These are phyloP conservation scores for Epizoanthus scotinus DNA, from an alignment of 92 coral and sea anemone species.

Conservation along the genomic window DNA sequence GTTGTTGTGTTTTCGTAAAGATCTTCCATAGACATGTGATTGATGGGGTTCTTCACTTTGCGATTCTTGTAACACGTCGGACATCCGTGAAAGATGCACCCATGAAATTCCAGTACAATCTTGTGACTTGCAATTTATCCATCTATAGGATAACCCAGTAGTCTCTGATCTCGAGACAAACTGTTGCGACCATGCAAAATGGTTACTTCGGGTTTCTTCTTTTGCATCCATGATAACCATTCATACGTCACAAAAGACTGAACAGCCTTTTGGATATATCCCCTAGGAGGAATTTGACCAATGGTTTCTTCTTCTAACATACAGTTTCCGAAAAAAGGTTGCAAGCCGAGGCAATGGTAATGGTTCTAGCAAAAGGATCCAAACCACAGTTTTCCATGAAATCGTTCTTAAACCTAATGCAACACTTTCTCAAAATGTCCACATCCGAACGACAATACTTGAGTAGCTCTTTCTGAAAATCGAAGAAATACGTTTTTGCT, in stretches of 20 bases:
- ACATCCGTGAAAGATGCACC: neutral
- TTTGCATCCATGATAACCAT: neutral
- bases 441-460: conserved; percentile 18
- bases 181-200: neutral
- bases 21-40: neutral
- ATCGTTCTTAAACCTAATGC: neutral
- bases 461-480: conserved; percentile 1
- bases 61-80: neutral
- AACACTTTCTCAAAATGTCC: conserved; percentile 32
- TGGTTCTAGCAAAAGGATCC: neutral
- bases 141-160: neutral
- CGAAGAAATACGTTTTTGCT: neutral
- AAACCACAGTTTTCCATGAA: neutral
- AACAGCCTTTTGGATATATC: neutral
- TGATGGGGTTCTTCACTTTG: neutral
- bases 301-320: neutral
- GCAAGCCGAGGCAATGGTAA: conserved; percentile 19
- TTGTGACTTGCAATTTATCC: neutral
- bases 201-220: neutral
- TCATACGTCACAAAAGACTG: neutral
- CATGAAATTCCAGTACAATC: neutral
- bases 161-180: neutral
- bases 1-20: neutral
- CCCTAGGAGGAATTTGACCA: conserved; percentile 21
- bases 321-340: neutral